These are phyloP conservation scores for Fundulus diaphanus DNA, from an alignment of 2,797 vertebrate species.

Conservation along the genomic window DNA sequence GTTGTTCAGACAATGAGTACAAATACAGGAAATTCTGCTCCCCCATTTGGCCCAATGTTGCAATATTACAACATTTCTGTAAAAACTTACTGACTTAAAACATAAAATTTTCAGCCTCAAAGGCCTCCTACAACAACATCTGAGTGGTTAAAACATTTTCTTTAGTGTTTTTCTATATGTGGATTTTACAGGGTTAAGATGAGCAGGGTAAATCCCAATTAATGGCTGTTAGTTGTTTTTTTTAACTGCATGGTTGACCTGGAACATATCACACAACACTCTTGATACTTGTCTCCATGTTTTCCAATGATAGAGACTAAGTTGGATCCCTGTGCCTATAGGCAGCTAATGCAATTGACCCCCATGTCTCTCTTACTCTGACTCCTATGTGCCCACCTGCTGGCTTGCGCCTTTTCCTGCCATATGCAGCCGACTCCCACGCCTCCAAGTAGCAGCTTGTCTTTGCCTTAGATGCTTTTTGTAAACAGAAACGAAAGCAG, in stretches of 20 bases:
- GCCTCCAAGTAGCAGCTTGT: conserved; percentile 57
- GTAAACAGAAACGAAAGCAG: conserved; percentile 22
- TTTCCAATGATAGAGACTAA: conserved; percentile 8
- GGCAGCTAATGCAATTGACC: conserved; percentile 32
- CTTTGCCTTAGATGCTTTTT: conserved; percentile 43
- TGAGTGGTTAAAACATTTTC: too few species aligned
- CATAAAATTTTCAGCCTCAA: too few species aligned
- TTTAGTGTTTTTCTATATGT: too few species aligned
- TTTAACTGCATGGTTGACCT: neutral
- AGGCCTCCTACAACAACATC: too few species aligned
- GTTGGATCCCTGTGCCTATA: conserved; percentile 4
- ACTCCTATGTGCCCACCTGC: conserved; percentile 39
- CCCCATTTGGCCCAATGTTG: too few species aligned
- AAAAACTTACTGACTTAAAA: too few species aligned
- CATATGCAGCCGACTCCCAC: conserved; percentile 54
- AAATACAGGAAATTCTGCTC: too few species aligned
- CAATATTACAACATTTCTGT: too few species aligned
- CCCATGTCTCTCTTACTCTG: conserved; percentile 28
- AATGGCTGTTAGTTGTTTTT: neutral
- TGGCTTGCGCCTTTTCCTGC: conserved; percentile 48
- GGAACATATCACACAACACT: neutral
- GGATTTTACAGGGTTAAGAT: too few species aligned
- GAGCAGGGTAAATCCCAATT: neutral
- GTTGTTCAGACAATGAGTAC: too few species aligned
- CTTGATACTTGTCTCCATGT: conserved; percentile 13